Base-by-base conservation (phyloP, 2,797 vertebrate species). In the Malacoctenus gilli region DNA sequence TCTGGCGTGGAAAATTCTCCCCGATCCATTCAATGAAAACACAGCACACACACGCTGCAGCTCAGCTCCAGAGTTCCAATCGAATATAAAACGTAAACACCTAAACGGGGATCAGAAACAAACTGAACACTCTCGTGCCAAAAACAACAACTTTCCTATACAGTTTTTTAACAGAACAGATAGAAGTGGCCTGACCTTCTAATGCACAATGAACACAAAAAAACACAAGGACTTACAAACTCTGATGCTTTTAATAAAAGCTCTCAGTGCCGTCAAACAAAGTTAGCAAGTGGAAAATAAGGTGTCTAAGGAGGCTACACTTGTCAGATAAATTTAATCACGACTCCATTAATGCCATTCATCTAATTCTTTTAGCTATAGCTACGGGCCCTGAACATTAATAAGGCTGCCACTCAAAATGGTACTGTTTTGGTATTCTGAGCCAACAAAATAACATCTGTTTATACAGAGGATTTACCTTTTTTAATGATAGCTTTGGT, bases 281-380 rank as follows among this genome's bases (percentile, higher is more conserved):
- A 15, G 11, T 2, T 1, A 20, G 6, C 13, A 28, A 15, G 6
- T 32, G 2, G 10, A 38, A 68, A 28, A 37, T 48, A 32, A 19
- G 4, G 22, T 15, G 14, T 47, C 5, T 11, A 25, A 21, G 13
- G 32, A 35, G 25, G 9, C 13, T 39, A 2, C 35, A 30, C 30
- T 40, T 39, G 8, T 47, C 23, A 18, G 30, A 36, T 30, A 2
- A 21, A 16, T 31, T 8, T 8, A 52, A 15, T 51, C 16, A 40
- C 18, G 8, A 35, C 40, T 21, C 4, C 11, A 44, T 38, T 48
- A 42, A 47, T 56, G 22, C 8, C 0, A 4, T 49, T 49, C 13
- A 48, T 36, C 7, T 51, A 6, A 20, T 54, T 28, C 9, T 47
- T 47, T 53, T 48, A 35, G 15, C 19, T 35, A 9, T 20, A 28